Conservation (phyloP, 2,797 vertebrate genomes). For the Chelon labrosus region DNA sequence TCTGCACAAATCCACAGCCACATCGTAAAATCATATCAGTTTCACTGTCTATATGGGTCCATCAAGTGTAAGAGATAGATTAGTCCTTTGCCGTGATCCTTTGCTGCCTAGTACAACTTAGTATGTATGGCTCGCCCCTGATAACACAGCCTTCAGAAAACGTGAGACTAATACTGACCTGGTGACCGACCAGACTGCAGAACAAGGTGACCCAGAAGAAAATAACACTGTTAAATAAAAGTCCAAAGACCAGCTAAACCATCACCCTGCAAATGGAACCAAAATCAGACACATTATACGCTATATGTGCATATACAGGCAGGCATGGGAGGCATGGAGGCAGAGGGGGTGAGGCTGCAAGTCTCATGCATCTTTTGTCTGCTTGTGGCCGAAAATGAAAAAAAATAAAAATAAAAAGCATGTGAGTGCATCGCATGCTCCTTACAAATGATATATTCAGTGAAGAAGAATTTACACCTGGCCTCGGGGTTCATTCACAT, state of each 20-base stretch:
- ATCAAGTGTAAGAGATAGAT: slow-evolving; percentile 7
- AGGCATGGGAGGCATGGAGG: slow-evolving; percentile 9
- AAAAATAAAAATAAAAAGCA: neutral
- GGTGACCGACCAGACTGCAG: slow-evolving; percentile 28
- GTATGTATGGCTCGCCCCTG: slow-evolving; percentile 29
- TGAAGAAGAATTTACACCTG: neutral
- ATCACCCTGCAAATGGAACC: slow-evolving; percentile 14
- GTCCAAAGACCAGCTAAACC: neutral
- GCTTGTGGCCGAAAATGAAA: slow-evolving; percentile 43
- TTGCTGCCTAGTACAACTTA: slow-evolving; percentile 26
- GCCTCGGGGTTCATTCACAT: slow-evolving; percentile 63
- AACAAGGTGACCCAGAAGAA: slow-evolving; percentile 20
- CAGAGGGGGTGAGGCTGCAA: slow-evolving; percentile 59
- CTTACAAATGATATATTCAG: slow-evolving; percentile 2
- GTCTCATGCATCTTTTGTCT: slow-evolving; percentile 81
- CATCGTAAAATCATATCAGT: neutral
- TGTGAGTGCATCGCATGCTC: slow-evolving; percentile 6
- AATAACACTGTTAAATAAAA: slow-evolving; percentile 11
- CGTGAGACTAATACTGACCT: slow-evolving; percentile 34
- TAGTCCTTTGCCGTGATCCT: no score
- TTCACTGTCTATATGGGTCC: neutral
- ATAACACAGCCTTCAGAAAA: slow-evolving; percentile 22
- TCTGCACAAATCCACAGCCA: neutral
- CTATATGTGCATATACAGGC: slow-evolving; percentile 29
- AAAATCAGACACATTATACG: slow-evolving; percentile 38